These are phyloP conservation scores for Stegodyphus mimosarum DNA, from an alignment of 1,140 invertebrate species.

Conservation along the genomic window DNA sequence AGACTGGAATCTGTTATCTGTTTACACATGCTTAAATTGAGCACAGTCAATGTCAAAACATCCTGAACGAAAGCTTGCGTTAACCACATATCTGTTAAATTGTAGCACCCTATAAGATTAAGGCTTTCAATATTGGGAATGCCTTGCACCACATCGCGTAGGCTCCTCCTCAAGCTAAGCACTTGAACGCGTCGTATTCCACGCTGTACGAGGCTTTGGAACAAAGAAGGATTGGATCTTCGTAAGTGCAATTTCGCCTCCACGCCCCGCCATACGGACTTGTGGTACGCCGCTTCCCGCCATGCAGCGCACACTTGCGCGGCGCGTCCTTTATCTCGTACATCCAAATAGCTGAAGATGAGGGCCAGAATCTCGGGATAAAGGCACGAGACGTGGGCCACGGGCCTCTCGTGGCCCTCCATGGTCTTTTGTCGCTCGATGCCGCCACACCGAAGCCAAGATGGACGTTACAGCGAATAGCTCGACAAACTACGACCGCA, in stretches of 20 bases:
- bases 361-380: slow-evolving; percentile 82
- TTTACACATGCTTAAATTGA: slow-evolving; percentile 93
- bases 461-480: not conserved
- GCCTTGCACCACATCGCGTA: slow-evolving; percentile 86
- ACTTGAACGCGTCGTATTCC: slow-evolving; percentile 90
- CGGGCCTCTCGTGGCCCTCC: not conserved
- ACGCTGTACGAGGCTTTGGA: slow-evolving; percentile 84
- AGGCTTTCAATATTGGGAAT: slow-evolving; percentile 88
- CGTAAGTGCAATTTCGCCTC: slow-evolving; percentile 90
- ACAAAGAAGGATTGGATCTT: slow-evolving; percentile 83
- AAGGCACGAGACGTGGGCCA: not conserved
- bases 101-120: slow-evolving; percentile 92
- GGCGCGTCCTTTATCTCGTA: slow-evolving; percentile 86
- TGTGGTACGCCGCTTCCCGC: slow-evolving; percentile 87
- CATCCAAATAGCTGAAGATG: slow-evolving; percentile 90
- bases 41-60: slow-evolving; percentile 77
- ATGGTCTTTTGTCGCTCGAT: not conserved
- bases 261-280: slow-evolving; percentile 91
- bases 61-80: slow-evolving; percentile 77
- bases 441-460: not conserved
- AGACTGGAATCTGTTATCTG: slow-evolving; percentile 90
- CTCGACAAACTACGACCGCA: not conserved
- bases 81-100: slow-evolving; percentile 85
- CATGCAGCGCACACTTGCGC: slow-evolving; percentile 90
- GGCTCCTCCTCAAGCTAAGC: slow-evolving; percentile 82